Evolutionary conservation across 1,140 invertebrate species (phyloP).

Genomic region (Musca domestica): DNA sequence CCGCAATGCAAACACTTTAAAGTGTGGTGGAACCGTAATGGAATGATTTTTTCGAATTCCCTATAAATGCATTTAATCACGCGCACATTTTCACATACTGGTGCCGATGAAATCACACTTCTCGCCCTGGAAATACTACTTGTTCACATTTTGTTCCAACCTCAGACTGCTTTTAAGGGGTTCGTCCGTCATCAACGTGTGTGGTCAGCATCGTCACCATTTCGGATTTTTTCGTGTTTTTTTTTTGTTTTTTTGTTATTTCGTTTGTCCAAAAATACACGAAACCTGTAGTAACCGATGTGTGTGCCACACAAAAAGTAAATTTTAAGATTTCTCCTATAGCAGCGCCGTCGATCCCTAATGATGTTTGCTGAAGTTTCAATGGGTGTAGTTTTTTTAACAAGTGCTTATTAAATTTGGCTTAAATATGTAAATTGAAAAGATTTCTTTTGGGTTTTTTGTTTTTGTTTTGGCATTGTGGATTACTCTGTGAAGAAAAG

Average conservation of each 20-base stretch:
- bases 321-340: no score
- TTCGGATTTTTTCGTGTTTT: not conserved
- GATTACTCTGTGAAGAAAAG: no score
- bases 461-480: no score
- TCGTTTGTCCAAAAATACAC: not conserved
- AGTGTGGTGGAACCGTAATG: no score
- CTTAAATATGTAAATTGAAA: constrained; percentile 18
- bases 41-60: not conserved
- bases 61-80: not conserved
- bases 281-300: not conserved
- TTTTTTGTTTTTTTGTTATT: not conserved
- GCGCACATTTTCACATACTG: constrained; percentile 13
- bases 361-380: no score
- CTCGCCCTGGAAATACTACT: no score
- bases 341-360: no score
- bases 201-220: not conserved
- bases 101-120: constrained; percentile 19
- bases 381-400: not conserved
- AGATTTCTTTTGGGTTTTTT: not conserved
- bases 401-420: constrained; percentile 19
- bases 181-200: constrained; percentile 2
- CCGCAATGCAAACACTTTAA: no score
- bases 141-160: no score
- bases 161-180: no score
- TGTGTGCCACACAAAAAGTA: not conserved